Conservation (phyloP, 2,888 invertebrate species). For the Entomobrya proxima region DNA sequence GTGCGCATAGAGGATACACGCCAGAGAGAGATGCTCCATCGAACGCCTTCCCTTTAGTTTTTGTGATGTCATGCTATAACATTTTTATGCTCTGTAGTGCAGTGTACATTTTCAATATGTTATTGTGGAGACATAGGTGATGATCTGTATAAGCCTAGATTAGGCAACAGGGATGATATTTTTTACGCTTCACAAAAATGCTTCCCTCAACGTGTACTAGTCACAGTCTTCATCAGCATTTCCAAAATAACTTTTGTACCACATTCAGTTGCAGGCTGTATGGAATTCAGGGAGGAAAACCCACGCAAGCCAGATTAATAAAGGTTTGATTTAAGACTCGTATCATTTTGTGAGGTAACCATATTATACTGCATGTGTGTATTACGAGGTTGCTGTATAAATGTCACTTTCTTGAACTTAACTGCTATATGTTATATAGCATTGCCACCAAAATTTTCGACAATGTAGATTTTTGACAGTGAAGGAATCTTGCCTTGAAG, state of each 20-base stretch:
- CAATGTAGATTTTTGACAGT: neutral
- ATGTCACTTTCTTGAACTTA: constrained; percentile 9
- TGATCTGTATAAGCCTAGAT: no score
- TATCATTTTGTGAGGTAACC: neutral
- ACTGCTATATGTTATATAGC: neutral
- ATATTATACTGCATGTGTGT: neutral
- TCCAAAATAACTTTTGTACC: neutral
- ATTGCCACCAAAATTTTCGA: neutral
- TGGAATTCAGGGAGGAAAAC: constrained; percentile 5
- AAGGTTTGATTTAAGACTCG: neutral
- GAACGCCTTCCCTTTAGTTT: neutral
- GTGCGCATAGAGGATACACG: neutral
- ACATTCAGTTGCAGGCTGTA: neutral
- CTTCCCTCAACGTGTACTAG: no score
- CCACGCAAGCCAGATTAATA: constrained; percentile 2
- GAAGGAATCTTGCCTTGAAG: constrained; percentile 63
- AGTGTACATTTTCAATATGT: no score
- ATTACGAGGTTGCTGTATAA: neutral
- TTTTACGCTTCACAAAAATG: no score
- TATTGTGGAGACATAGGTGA: neutral
- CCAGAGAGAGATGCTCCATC: neutral
- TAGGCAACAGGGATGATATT: no score
- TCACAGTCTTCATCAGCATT: neutral
- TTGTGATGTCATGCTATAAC: no score
- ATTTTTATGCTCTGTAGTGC: no score